phyloP scores from a whole-genome alignment of 1,140 invertebrate species.

The Drepana arcuata region DNA sequence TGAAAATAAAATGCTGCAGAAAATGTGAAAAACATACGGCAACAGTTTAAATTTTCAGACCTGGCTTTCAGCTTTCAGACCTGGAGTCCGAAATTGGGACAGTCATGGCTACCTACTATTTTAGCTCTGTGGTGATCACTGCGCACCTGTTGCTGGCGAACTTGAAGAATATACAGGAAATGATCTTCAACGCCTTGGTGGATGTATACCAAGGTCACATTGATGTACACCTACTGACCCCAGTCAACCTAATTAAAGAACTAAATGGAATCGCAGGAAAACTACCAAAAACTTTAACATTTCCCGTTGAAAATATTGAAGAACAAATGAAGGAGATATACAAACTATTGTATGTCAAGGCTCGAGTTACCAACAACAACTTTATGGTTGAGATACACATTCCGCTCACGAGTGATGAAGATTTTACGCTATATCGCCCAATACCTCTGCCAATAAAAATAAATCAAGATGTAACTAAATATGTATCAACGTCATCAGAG shows the following conservation, averaged over 20 bases:
- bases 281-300: conserved; percentile 12
- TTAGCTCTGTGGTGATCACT: conserved; percentile 9
- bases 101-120: conserved; percentile 10
- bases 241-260: conserved; percentile 11
- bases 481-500: neutral
- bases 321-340: conserved; percentile 8
- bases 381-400: conserved; percentile 14
- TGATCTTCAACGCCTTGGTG: conserved; percentile 9
- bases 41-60: conserved; percentile 5
- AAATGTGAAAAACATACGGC: conserved; percentile 8
- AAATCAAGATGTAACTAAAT: neutral
- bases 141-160: conserved; percentile 9
- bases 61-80: no score
- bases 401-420: conserved; percentile 9
- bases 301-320: conserved; percentile 11
- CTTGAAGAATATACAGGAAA: conserved; percentile 13
- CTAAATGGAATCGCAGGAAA: conserved; percentile 12
- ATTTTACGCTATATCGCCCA: conserved; percentile 4
- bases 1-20: conserved; percentile 11
- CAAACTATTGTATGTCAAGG: conserved; percentile 12
- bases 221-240: conserved; percentile 12
- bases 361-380: conserved; percentile 8
- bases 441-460: conserved; percentile 9
- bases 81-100: conserved; percentile 6
- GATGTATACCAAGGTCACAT: conserved; percentile 16